Evolutionary conservation across 1,140 invertebrate species (phyloP), one percentile per base, ranked within the genome.

Genomic region (Neodiprion pinetum): DNA sequence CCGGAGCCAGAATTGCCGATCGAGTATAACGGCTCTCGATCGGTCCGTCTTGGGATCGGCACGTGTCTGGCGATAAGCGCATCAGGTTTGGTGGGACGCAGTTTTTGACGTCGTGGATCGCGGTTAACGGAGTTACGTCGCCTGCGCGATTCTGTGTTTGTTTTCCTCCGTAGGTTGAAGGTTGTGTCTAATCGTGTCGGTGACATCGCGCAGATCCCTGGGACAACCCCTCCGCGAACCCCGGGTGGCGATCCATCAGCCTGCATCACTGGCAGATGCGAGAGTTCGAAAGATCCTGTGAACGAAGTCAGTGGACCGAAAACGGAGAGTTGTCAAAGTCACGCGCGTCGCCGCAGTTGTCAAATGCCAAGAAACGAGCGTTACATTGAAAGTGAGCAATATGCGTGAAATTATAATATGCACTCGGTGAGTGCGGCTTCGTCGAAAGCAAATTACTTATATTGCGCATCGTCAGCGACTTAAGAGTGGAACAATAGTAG

Each of bases 211-310:
- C 53, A 2, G 28, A 40, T 40, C 28, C 53, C 53, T 61, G 53
- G 4, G n/a, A 14, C n/a, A 61, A 17, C 53, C 77, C 77, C 75
- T 75, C 72, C 28, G 10, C 17, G 69, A 71, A 75, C 73, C 72
- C 79, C 77, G 75, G 76, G 72, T 67, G 72, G 78, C 79, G 82
- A 85, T 85, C 83, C 79, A 83, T 85, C 84, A 85, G 75, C 70
- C 80, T 72, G 75, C 75, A 84, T 85, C 84, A 84, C 67, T 48
- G 69, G 71, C 84, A 85, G 84, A 82, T 80, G 77, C 70, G 72
- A 72, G 53, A 61, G 11, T 61, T 61, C 11, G 53, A 61, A 61
- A 61, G 53, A 61, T 61, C 5, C 53, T 61, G 11, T 61, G 53
- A 61, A 61, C 53, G 53, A 9, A 61, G 0, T 12, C 53, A 61